Conservation (phyloP, 2,113 vertebrate genomes). For the Leucopsar rothschildi region DNA sequence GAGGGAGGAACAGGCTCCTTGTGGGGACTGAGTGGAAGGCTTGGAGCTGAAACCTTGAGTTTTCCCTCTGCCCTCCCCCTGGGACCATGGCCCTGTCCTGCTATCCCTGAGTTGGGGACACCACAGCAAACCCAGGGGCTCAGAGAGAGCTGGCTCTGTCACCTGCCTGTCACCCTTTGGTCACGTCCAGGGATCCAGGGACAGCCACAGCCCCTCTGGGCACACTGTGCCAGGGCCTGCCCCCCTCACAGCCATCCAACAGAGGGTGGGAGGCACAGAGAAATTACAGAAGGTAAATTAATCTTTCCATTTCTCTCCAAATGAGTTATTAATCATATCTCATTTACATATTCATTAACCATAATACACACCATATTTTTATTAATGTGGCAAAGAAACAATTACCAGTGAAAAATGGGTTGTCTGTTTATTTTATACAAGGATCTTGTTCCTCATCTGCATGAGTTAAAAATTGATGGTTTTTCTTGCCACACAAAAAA, state of each 20-base stretch:
- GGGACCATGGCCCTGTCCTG: background rate
- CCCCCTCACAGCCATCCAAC: rapidly evolving
- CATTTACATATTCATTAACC: slow-evolving; percentile 54
- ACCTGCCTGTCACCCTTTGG: background rate
- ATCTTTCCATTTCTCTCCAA: slow-evolving; percentile 28
- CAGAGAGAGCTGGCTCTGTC: background rate
- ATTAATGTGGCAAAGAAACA: slow-evolving; percentile 43
- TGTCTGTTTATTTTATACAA: background rate
- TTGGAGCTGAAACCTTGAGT: background rate
- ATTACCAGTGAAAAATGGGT: slow-evolving; percentile 47
- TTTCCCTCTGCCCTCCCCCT: background rate
- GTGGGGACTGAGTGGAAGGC: rapidly evolving
- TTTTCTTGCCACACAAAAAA: background rate
- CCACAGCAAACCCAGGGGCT: background rate
- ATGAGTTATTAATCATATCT: slow-evolving; percentile 36
- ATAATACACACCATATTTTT: slow-evolving; percentile 8
- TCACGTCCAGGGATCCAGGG: background rate
- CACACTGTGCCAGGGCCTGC: background rate
- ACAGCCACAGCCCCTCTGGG: background rate
- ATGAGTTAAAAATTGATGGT: background rate
- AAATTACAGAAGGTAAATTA: background rate
- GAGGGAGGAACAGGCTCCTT: background rate
- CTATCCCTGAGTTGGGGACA: background rate
- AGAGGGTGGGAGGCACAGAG: background rate
- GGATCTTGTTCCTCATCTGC: slow-evolving; percentile 17